A percentile compares a stretch with the other conserved stretches of the same genome.
Conservation (phyloP, 2,888 invertebrate genomes). For the Acronicta psi region DNA sequence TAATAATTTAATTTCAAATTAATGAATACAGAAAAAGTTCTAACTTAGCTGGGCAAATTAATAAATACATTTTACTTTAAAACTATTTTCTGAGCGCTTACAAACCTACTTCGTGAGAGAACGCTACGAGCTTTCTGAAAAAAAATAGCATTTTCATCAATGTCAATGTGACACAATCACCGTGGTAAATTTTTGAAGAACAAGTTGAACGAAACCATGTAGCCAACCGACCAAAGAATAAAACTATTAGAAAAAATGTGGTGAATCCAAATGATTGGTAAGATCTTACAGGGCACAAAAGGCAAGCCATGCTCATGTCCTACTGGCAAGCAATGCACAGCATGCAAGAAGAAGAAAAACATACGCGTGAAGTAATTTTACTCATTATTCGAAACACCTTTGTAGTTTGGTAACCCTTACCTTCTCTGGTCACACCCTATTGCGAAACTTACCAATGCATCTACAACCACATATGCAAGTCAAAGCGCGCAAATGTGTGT, state of each 20-base stretch:
- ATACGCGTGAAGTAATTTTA: constrained; percentile 58
- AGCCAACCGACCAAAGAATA: constrained; percentile 4
- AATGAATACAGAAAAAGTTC: too few species aligned
- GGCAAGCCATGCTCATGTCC: constrained; percentile 57
- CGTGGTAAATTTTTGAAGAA: constrained; percentile 9
- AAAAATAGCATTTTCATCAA: neutral
- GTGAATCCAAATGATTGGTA: constrained; percentile 59
- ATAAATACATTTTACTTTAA: too few species aligned
- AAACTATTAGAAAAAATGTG: constrained; percentile 17
- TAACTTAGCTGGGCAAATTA: too few species aligned
- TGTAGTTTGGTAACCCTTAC: neutral
- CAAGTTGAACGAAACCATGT: constrained; percentile 13
- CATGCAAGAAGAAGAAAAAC: constrained; percentile 49
- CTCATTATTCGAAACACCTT: neutral
- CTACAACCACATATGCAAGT: too few species aligned
- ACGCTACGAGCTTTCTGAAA: neutral
- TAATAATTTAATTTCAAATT: too few species aligned
- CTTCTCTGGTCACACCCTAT: too few species aligned
- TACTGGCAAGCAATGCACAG: constrained; percentile 46
- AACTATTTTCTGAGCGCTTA: too few species aligned
- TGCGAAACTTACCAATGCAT: too few species aligned
- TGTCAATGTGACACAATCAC: constrained; percentile 32
- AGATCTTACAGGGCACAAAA: constrained; percentile 45
- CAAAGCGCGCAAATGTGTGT: too few species aligned
- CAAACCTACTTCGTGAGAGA: neutral